Evolutionary conservation across 2,113 vertebrate species (phyloP).

Genomic region (Antidorcas marsupialis): DNA sequence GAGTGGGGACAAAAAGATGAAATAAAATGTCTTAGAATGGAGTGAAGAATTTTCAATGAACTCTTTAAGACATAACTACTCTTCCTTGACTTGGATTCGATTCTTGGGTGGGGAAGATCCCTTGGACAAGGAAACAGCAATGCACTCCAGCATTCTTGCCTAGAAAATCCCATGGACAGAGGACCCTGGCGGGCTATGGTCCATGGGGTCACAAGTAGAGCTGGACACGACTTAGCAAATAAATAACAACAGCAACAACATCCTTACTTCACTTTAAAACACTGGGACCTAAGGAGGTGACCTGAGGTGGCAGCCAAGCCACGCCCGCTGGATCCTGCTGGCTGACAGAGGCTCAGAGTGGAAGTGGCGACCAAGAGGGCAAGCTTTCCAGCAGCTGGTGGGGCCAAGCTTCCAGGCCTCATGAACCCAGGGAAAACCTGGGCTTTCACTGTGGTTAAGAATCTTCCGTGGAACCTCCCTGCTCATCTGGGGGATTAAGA

Average conservation of each 20-base stretch:
- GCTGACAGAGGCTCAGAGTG: neutral
- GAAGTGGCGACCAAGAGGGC: accelerated
- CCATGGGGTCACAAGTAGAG: neutral
- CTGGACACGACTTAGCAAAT: neutral
- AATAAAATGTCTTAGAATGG: neutral
- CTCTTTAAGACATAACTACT: neutral
- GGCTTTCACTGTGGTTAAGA: neutral
- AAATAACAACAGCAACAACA: neutral
- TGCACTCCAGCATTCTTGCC: neutral
- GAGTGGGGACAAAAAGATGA: neutral
- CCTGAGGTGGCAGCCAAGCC: no score
- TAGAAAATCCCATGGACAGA: neutral
- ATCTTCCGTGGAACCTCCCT: neutral
- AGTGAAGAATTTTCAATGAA: neutral
- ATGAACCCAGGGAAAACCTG: neutral
- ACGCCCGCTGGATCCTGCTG: neutral
- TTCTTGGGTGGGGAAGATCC: neutral
- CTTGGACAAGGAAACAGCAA: neutral
- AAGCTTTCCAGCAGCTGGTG: neutral
- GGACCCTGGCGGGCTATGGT: neutral
- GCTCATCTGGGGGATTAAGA: neutral
- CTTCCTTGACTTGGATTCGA: neutral
- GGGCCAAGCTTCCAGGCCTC: neutral
- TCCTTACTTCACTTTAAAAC: neutral
- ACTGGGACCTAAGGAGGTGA: neutral